phyloP scores from a whole-genome alignment of 2,888 invertebrate genomes.

The Onthophagus sagittarius region DNA sequence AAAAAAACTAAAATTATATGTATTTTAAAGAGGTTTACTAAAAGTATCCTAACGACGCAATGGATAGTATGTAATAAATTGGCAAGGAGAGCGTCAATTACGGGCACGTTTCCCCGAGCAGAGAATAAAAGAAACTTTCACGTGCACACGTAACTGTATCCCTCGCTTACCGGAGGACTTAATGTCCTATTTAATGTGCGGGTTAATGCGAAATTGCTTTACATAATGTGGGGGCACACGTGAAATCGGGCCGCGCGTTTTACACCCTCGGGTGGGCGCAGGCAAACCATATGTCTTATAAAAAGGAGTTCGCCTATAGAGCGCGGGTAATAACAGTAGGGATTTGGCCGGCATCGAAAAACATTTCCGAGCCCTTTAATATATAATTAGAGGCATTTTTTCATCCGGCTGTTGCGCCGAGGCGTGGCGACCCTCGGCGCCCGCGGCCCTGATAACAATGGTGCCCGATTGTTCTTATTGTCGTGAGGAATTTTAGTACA shows the following conservation, averaged over 20 bases:
- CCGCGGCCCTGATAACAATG: slow-evolving; percentile 40
- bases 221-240: slow-evolving; percentile 4
- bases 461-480: slow-evolving; percentile 24
- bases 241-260: not conserved
- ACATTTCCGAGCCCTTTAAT: not conserved
- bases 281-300: slow-evolving; percentile 9
- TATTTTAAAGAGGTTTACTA: not conserved
- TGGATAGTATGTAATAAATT: not conserved
- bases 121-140: not conserved
- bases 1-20: not conserved
- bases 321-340: slow-evolving; percentile 7
- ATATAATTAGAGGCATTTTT: slow-evolving; percentile 12
- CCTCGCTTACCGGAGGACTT: not conserved
- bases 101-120: not conserved
- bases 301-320: not conserved
- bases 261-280: slow-evolving; percentile 9
- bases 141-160: not conserved
- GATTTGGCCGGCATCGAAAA: not conserved
- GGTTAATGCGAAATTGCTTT: slow-evolving; percentile 2
- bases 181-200: not conserved
- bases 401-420: slow-evolving; percentile 33
- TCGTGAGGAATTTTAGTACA: slow-evolving; percentile 6
- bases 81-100: not conserved
- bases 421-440: slow-evolving; percentile 34
- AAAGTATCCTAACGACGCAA: not conserved